Base-by-base conservation (phyloP, 2,113 vertebrate species). In the Hymenochirus boettgeri region DNA sequence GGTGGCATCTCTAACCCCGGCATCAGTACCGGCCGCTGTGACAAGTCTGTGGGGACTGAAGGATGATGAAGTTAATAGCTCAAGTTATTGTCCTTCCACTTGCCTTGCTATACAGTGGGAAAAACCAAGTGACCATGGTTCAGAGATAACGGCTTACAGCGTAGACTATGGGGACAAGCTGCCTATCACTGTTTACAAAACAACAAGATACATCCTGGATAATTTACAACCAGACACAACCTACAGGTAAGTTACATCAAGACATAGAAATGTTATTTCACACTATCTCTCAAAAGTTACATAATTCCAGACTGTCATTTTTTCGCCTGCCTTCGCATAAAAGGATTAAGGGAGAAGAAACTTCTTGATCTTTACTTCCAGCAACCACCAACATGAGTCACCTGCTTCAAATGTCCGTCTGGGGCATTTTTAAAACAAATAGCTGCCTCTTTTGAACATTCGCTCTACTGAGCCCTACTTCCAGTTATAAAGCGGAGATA, bases 231-330 rank as follows among this genome's bases (percentile, higher is more conserved):
- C 96, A 27, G 96, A 98, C 84, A 95, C 93, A 83, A 94, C 89
- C 77, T 98, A 97, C 89, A 97, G 93, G 95, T 98, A 75, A 5
- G 70, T n/a, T n/a, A n/a, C n/a, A n/a, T n/a, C n/a, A n/a, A n/a
- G n/a, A n/a, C n/a, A n/a, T n/a, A n/a, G n/a, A n/a, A n/a, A n/a
- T n/a, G n/a, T n/a, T n/a, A n/a, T n/a, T n/a, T n/a, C n/a, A n/a
- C n/a, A n/a, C n/a, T n/a, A n/a, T n/a, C n/a, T n/a, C n/a, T n/a
- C n/a, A n/a, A n/a, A n/a, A n/a, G n/a, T n/a, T n/a, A n/a, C n/a
- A n/a, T n/a, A n/a, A n/a, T n/a, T n/a, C n/a, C n/a, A n/a, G n/a
- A n/a, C n/a, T n/a, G n/a, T n/a, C n/a, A n/a, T n/a, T n/a, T n/a
- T n/a, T n/a, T n/a, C n/a, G n/a, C n/a, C n/a, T n/a, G n/a, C n/a